Conservation (phyloP, 2,888 invertebrate species). For the Chalcis sispes region DNA sequence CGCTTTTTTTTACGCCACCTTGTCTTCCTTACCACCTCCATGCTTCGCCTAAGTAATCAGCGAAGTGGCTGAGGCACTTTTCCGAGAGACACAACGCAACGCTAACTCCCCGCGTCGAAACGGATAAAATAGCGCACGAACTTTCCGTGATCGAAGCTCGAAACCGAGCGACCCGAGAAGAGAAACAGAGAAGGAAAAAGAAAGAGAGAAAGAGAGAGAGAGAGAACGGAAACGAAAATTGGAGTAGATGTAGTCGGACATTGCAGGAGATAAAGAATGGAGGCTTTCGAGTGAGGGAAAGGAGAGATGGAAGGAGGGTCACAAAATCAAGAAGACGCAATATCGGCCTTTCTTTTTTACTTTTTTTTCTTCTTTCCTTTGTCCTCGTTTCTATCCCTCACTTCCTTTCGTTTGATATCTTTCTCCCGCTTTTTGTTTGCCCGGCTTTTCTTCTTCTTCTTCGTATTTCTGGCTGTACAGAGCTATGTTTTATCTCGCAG, state of each 20-base stretch:
- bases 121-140: constrained; percentile 56
- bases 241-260: constrained; percentile 51
- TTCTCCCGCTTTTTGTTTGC: not conserved
- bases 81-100: too few relatives aligned
- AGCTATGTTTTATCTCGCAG: constrained; percentile 13
- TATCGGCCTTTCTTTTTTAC: constrained; percentile 33
- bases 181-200: too few relatives aligned
- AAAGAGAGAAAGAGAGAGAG: too few relatives aligned
- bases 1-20: too few relatives aligned
- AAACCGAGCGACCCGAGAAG: constrained; percentile 17
- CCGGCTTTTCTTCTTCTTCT: not conserved
- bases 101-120: constrained; percentile 54
- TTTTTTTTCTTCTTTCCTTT: constrained; percentile 15
- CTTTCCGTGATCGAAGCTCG: constrained; percentile 10
- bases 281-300: constrained; percentile 23
- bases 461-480: not conserved
- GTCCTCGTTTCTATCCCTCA: not conserved
- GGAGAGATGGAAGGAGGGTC: constrained; percentile 23
- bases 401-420: constrained; percentile 23
- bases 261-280: too few relatives aligned
- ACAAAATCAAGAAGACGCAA: constrained; percentile 41
- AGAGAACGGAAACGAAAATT: constrained; percentile 42
- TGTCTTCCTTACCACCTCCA: constrained; percentile 6
- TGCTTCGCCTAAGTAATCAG: constrained; percentile 45
- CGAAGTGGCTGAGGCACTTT: constrained; percentile 37